Base-by-base conservation (phyloP, 2,888 invertebrate species). In the Epinotia ramella region DNA sequence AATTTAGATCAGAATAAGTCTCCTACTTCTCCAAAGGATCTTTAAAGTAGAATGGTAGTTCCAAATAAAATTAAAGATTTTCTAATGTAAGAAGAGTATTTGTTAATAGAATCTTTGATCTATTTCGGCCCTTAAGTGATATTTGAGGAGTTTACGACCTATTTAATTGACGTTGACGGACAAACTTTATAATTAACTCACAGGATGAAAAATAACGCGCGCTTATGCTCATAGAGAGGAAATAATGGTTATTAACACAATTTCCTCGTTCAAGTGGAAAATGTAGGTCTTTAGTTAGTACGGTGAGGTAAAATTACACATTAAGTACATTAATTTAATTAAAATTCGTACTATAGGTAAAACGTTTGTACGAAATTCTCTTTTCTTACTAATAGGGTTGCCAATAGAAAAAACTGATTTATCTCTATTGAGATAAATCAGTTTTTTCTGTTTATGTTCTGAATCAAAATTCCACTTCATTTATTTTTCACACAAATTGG, bases 161-260 rank as follows among this genome's bases (percentile, higher is more conserved):
- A 9, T 56, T 53, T 40, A 68, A 74, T 68, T 62, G 53, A 73
- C 53, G 66, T 44, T 62, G 40, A 63, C 63, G 44, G 11, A 46
- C 28, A 28, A 64, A 46, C 24, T 28, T 57, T 68, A 73, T 67
- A 60, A 68, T 67, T 56, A 68, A 73, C 59, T 62, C 20, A 20
- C 11, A 40, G 16, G 16, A 16, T 40, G 44, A 49, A 64, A 74
- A 69, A 40, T 69, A 68, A 46, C 46, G 11, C 44, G 18, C 24
- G 44, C 44, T 46, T 62, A 68, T 64, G 57, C 40, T 73, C 40
- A 18, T 24, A 53, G 49, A 13, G 62, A 59, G 40, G 60, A 53
- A 60, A 49, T 18, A 33, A 18, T 5, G n/a, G 11, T 20, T 4
- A 68, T 18, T 56, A 63, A 53, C n/a, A 49, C 44, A 24, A 7